phyloP scores from a whole-genome alignment of 2,888 invertebrate species.

The Agonum fuliginosum region DNA sequence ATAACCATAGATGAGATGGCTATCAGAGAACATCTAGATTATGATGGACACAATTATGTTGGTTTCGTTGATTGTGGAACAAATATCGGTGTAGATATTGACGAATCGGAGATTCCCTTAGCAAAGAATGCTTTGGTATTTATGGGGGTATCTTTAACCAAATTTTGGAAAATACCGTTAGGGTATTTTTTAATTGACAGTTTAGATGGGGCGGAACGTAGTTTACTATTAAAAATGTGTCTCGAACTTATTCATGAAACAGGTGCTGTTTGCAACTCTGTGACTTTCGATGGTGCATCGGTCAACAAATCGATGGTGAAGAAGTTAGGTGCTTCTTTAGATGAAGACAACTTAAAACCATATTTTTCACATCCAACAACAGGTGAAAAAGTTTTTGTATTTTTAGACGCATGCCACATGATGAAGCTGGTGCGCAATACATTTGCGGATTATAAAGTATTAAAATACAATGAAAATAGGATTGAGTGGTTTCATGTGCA shows the following conservation, averaged over 20 bases:
- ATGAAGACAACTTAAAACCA: not conserved
- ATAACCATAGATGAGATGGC: conserved; percentile 18
- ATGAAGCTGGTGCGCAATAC: conserved; percentile 11
- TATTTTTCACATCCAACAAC: not conserved
- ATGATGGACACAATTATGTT: not conserved
- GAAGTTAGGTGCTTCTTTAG: conserved; percentile 10
- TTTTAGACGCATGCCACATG: conserved; percentile 24
- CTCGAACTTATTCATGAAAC: conserved; percentile 1
- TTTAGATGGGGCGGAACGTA: not conserved
- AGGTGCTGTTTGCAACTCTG: conserved; percentile 16
- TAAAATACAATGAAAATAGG: not conserved
- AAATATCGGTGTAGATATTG: not conserved
- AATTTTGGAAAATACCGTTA: not conserved
- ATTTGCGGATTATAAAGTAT: not conserved
- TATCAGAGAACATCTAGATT: conserved; percentile 26
- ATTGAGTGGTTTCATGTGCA: too few species aligned
- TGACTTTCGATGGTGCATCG: conserved; percentile 22
- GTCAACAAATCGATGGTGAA: conserved; percentile 20
- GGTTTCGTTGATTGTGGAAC: conserved; percentile 3
- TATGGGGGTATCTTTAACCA: not conserved
- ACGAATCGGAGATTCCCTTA: not conserved
- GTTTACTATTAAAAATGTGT: not conserved
- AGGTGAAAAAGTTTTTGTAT: not conserved
- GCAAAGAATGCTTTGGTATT: conserved; percentile 21
- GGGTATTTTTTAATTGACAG: conserved; percentile 12